A percentile compares a stretch with the other conserved stretches of the same genome.
Conservation (phyloP, 2,113 vertebrate genomes). For the Psettodes erumei region DNA sequence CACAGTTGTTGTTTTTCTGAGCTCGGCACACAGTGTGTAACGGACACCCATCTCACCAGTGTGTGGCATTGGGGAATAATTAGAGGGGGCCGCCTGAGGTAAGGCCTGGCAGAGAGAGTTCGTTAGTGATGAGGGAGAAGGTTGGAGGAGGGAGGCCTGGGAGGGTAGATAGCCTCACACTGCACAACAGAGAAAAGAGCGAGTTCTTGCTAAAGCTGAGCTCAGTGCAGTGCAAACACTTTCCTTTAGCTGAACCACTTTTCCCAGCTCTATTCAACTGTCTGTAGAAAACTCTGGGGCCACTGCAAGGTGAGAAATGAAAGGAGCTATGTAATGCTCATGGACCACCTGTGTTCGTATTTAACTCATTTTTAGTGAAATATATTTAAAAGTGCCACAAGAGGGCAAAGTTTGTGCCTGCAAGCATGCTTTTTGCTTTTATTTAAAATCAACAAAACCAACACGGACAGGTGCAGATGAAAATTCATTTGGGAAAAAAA, state of each 20-base stretch:
- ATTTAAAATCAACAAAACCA: slow-evolving; percentile 47
- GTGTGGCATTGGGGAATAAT: slow-evolving; percentile 84
- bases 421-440: slow-evolving; percentile 27
- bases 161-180: slow-evolving; percentile 60
- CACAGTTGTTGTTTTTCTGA: slow-evolving; percentile 78
- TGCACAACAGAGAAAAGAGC: slow-evolving; percentile 55
- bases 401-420: slow-evolving; percentile 25
- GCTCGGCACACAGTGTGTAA: slow-evolving; percentile 75
- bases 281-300: slow-evolving; percentile 38
- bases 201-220: slow-evolving; percentile 41
- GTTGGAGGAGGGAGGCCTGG: slow-evolving; percentile 60
- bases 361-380: slow-evolving; percentile 60
- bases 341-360: slow-evolving; percentile 60
- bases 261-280: slow-evolving; percentile 35
- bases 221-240: slow-evolving; percentile 59
- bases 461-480: slow-evolving; percentile 41
- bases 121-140: slow-evolving; percentile 76
- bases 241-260: slow-evolving; percentile 44
- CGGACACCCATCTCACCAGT: slow-evolving; percentile 81
- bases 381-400: slow-evolving; percentile 55
- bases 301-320: slow-evolving; percentile 39
- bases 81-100: slow-evolving; percentile 81
- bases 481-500: slow-evolving; percentile 28
- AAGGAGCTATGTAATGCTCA: slow-evolving; percentile 32
- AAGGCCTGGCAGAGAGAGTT: slow-evolving; percentile 80